Percentiles rank a stretch among this genome's conserved stretches.
These are phyloP conservation scores for Lymantria monacha DNA, from an alignment of 2,888 invertebrate species.

Conservation along the genomic window DNA sequence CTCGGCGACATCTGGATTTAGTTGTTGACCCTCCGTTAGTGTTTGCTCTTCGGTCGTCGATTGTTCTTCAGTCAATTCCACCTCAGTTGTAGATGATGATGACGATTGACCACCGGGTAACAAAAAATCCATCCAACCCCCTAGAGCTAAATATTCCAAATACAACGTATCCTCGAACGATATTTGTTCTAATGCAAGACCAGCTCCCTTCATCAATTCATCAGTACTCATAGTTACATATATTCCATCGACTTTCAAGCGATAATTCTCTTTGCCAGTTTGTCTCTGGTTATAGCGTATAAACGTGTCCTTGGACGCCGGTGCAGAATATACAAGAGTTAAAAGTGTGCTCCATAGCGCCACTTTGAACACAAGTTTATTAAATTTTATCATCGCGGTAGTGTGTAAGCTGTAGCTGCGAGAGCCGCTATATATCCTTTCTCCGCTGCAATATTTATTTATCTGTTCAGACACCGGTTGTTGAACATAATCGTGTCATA, in stretches of 20 bases:
- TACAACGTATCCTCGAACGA: neutral
- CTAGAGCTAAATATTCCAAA: neutral
- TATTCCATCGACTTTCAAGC: neutral
- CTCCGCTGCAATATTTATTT: neutral
- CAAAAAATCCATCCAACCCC: neutral
- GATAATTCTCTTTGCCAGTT: neutral
- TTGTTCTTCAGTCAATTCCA: too few relatives aligned
- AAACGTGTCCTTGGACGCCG: neutral
- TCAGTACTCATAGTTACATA: too few relatives aligned
- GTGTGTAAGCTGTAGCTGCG: neutral
- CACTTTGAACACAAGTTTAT: neutral
- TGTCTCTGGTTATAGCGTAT: neutral
- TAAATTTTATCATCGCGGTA: neutral
- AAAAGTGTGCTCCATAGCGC: neutral
- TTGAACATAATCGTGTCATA: neutral
- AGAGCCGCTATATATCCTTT: neutral
- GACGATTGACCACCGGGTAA: neutral
- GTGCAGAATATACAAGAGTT: neutral
- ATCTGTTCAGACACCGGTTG: neutral
- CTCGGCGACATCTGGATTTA: too few relatives aligned
- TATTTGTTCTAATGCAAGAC: too few relatives aligned
- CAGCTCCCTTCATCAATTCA: too few relatives aligned
- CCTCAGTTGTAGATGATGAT: neutral
- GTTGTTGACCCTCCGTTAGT: too few relatives aligned
- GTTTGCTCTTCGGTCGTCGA: too few relatives aligned